Base-by-base conservation (phyloP, 2,113 vertebrate genomes). In the Danionella cerebrum region DNA sequence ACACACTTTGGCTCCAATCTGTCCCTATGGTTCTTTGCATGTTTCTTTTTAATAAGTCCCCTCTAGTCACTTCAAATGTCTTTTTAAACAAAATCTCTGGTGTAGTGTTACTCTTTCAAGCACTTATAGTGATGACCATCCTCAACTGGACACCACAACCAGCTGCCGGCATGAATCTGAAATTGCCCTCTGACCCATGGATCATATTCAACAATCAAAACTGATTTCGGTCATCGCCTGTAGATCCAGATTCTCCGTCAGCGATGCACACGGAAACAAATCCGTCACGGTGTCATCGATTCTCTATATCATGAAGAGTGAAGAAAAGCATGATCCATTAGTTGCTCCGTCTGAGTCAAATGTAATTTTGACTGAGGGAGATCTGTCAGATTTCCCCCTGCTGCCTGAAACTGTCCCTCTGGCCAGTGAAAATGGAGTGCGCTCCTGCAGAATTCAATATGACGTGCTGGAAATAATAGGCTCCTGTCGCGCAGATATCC, bases 141-240 rank as follows among this genome's bases (percentile, higher is more conserved):
- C 75, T 74, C 73, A 72, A 75, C 79, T 78, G 78, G 48, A 58
- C 41, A 21, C 72, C 66, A 4, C 52, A 36, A 74, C 66, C 80
- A 67, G 70, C 70, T 35, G 38, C 73, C 74, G 29, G 57, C 69
- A 2, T 59, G 59, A 60, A 48, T 25, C 6, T 45, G 19, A 65
- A 33, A 65, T 70, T 76, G 65, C 21, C 65, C 52, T 21, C 48
- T 39, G 51, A 36, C 44, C 48, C 57, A 53, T 59, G 69, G 65
- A 58, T 77, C 74, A 75, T 78, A 75, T 36, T 7, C 74, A 72
- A 71, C 45, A 35, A 50, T 69, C 60, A 21, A 18, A 1, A 63
- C 55, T 79, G 50, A 74, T 71, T 68, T 70, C 51, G 13, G 55
- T 51, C 31, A 60, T 71, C 58, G n/a, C n/a, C n/a, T n/a, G n/a